Base-by-base conservation (phyloP, 2,888 invertebrate species). In the Druceiella hillmani region DNA sequence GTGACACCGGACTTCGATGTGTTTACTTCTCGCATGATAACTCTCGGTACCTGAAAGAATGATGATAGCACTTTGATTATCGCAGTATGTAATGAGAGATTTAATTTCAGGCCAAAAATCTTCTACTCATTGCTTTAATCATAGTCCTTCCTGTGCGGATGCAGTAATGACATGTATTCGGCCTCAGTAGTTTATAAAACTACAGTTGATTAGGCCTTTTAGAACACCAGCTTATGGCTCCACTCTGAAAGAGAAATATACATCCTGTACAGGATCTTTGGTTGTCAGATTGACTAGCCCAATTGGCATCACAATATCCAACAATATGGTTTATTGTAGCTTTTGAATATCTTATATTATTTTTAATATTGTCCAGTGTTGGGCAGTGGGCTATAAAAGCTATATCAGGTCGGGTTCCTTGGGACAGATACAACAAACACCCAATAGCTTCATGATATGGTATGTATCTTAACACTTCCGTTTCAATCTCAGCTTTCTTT, bases 21-120 rank as follows among this genome's bases (percentile, higher is more conserved):
- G 46, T 36, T 49, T 48, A 27, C 48, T 50, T 13, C 48, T 38
- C 3, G 44, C 38, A 14, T 49, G 46, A 27, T 50, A 50, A 4
- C 27, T 27, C n/a, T 22, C 41, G 17, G 40, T 35, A 17, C 41
- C 47, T 50, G 48, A 43, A 52, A 50, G 25, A 36, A 47, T 45
- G n/a, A n/a, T n/a, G 36, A 50, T 50, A 1, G 47, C 47, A 41
- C 51, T 49, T 27, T 49, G 44, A 42, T 47, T 50, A 44, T 50
- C 48, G 28, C 47, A 46, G 31, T 44, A 47, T 13, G 47, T n/a
- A 11, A 15, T 17, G 7, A 49, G 38, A n/a, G 49, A 45, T 43
- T 3, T 9, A 6, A 35, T 4, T 13, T 38, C 9, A 32, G 45
- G 45, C 28, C 24, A 32, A 27, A 48, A 38, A 1, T 43, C 37